These are phyloP conservation scores for Epizoanthus ramosus DNA, from an alignment of 92 coral and sea anemone genomes.

Conservation along the genomic window DNA sequence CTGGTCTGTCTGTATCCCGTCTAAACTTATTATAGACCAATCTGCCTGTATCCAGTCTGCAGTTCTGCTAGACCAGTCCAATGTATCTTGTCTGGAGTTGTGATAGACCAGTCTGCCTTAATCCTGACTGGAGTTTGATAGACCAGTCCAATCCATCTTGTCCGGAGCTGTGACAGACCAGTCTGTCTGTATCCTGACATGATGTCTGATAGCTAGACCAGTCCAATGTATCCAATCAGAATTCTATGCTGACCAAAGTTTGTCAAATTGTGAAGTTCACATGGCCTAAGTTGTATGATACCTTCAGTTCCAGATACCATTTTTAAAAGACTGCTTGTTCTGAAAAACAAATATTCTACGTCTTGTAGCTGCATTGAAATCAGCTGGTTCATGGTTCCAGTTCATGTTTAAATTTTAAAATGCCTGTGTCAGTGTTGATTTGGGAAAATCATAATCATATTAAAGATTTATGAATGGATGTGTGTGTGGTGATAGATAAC, in stretches of 20 bases:
- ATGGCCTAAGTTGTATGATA: not conserved
- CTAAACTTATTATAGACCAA: not conserved
- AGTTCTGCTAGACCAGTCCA: not conserved
- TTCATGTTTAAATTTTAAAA: conserved; percentile 9
- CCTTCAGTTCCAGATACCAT: not conserved
- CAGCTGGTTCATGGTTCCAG: conserved; percentile 8
- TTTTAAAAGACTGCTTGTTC: conserved; percentile 26
- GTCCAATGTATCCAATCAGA: not conserved
- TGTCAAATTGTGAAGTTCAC: conserved; percentile 4
- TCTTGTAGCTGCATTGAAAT: conserved; percentile 12
- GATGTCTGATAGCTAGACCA: not conserved
- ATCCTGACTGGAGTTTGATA: too few species aligned
- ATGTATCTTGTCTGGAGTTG: conserved; percentile 6
- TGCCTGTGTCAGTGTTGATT: too few species aligned
- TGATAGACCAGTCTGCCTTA: too few species aligned
- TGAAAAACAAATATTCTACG: conserved; percentile 17
- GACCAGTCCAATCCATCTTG: conserved; percentile 9
- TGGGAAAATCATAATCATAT: too few species aligned
- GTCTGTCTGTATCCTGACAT: not conserved
- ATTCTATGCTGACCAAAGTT: conserved; percentile 31
- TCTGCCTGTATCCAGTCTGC: conserved; percentile 29
- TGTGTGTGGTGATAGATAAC: too few species aligned
- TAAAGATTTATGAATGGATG: too few species aligned
- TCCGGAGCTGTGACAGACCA: too few species aligned
- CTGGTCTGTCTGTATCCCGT: not conserved